Percentiles rank a stretch among this genome's conserved stretches.
Conservation (phyloP, 2,113 vertebrate species). For the Hydropotes inermis region DNA sequence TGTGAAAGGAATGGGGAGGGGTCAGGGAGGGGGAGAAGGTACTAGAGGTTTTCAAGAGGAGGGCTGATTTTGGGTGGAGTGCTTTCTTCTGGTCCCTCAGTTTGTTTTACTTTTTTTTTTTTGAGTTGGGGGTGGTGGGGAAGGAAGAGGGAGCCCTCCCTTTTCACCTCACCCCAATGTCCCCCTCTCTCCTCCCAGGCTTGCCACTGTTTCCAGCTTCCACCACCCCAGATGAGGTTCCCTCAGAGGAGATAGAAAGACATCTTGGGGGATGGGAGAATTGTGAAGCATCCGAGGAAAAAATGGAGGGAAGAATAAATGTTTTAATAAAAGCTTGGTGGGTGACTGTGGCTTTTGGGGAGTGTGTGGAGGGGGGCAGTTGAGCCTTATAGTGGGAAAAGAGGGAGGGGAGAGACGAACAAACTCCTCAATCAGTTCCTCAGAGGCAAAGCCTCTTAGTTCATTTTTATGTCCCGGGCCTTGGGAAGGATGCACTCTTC, state of each 20-base stretch:
- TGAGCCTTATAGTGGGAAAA: neutral
- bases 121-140: neutral
- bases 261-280: neutral
- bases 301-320: neutral
- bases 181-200: neutral
- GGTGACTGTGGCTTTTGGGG: neutral
- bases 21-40: accelerated
- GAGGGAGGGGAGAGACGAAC: accelerated
- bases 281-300: neutral
- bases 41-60: neutral
- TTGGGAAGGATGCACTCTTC: neutral
- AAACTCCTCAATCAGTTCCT: neutral
- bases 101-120: neutral
- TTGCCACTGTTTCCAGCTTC: neutral
- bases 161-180: neutral
- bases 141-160: neutral
- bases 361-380: no score
- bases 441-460: neutral
- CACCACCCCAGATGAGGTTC: neutral
- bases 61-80: neutral
- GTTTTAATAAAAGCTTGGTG: neutral
- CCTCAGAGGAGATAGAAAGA: neutral
- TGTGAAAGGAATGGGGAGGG: neutral
- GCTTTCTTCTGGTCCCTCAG: neutral
- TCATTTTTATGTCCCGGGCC: neutral